phyloP scores from a whole-genome alignment of 2,113 vertebrate species.

The Brachypteracias leptosomus region DNA sequence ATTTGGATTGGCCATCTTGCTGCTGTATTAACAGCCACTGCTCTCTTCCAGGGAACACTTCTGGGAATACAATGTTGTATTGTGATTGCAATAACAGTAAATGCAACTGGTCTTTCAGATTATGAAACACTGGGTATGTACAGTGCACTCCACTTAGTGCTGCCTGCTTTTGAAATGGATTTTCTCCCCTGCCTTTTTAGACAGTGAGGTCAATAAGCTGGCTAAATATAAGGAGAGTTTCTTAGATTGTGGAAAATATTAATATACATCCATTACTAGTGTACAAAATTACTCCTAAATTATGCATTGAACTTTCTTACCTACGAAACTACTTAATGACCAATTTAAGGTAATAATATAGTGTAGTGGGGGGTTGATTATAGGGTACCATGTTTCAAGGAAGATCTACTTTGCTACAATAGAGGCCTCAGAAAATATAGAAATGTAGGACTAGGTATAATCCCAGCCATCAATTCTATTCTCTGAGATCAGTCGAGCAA shows the following conservation, averaged over 20 bases:
- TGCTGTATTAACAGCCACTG: neutral
- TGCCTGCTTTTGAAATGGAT: neutral
- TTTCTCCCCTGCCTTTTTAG: constrained; percentile 5
- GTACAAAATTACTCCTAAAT: neutral
- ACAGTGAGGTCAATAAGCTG: neutral
- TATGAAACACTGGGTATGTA: neutral
- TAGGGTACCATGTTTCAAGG: neutral
- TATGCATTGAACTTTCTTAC: neutral
- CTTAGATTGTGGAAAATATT: neutral
- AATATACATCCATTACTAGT: neutral
- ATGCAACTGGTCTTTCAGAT: neutral
- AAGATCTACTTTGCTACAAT: neutral
- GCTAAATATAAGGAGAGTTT: neutral
- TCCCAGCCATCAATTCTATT: neutral
- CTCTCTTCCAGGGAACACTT: neutral
- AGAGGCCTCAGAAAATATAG: neutral
- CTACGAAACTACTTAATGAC: neutral
- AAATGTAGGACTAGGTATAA: neutral
- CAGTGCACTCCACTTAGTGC: neutral
- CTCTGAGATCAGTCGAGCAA: neutral
- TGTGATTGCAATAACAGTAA: constrained; percentile 10
- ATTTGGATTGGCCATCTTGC: neutral
- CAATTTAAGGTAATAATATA: neutral
- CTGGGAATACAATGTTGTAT: constrained; percentile 1
- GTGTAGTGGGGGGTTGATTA: neutral